These are phyloP conservation scores for Aspidoscelis tigris DNA, from an alignment of 2,113 vertebrate species.

Conservation along the genomic window DNA sequence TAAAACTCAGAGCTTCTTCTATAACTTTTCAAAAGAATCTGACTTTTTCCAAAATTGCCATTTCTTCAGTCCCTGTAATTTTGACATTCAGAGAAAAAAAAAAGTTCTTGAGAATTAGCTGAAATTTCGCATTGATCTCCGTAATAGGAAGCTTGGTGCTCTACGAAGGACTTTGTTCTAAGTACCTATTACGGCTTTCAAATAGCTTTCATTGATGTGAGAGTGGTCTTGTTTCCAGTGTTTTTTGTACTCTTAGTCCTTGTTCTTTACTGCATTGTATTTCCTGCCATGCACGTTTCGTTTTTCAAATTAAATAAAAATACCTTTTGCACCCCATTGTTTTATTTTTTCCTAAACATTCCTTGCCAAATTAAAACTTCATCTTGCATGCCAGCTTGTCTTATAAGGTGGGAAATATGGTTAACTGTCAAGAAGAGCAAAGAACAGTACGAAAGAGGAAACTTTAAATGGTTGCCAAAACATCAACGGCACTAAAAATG, in stretches of 20 bases:
- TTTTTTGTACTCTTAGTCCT: not conserved
- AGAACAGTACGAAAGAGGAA: too few species aligned
- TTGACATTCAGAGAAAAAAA: not conserved
- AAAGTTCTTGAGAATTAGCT: not conserved
- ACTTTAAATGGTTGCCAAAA: too few species aligned
- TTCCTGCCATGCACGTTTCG: too few species aligned
- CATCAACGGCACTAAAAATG: too few species aligned
- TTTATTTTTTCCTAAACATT: too few species aligned
- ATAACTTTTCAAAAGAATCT: not conserved
- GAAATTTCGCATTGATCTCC: not conserved
- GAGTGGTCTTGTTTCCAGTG: not conserved
- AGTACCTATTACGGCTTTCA: not conserved
- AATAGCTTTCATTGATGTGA: not conserved
- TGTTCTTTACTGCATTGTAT: not conserved
- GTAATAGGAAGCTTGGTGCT: constrained; percentile 21
- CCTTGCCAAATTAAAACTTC: too few species aligned
- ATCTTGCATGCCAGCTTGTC: too few species aligned
- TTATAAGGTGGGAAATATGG: too few species aligned
- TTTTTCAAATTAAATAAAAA: too few species aligned
- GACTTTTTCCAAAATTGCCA: not conserved
- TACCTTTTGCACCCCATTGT: too few species aligned
- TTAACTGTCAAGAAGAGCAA: too few species aligned
- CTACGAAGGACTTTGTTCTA: not conserved
- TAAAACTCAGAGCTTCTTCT: not conserved
- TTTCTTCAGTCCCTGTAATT: not conserved